phyloP scores from a whole-genome alignment of 1,140 invertebrate species.

The Conus ventricosus region DNA sequence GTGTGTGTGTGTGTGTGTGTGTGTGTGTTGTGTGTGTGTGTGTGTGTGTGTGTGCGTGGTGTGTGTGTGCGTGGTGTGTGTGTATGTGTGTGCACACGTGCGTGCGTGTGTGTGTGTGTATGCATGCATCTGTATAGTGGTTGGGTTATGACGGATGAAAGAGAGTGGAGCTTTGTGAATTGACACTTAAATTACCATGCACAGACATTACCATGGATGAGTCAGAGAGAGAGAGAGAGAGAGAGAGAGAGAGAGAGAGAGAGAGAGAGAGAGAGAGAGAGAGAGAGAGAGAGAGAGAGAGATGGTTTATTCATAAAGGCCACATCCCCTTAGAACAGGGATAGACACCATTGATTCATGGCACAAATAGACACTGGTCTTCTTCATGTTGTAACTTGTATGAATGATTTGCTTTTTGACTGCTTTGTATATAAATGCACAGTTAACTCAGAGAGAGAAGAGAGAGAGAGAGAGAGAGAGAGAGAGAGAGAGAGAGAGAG shows the following conservation, averaged over 20 bases:
- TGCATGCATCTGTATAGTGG: neutral
- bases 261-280: neutral
- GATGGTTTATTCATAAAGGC: neutral
- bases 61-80: neutral
- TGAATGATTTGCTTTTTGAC: too few species aligned
- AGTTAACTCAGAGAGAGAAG: neutral
- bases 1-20: neutral
- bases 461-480: neutral
- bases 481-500: neutral
- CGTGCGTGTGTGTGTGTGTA: neutral
- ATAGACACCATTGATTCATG: too few species aligned
- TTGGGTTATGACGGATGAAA: neutral
- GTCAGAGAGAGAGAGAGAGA: neutral
- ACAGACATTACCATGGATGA: neutral
- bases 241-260: slow-evolving; percentile 1
- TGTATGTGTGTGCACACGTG: neutral
- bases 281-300: neutral
- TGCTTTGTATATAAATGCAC: too few species aligned
- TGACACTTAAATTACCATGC: neutral
- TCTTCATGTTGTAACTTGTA: too few species aligned
- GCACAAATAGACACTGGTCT: too few species aligned
- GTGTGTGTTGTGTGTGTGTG: neutral
- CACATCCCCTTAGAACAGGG: too few species aligned
- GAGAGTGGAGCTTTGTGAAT: neutral
- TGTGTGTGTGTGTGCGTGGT: neutral